These are phyloP conservation scores for Ibidorhyncha struthersii DNA, from an alignment of 2,113 vertebrate genomes.

Conservation along the genomic window DNA sequence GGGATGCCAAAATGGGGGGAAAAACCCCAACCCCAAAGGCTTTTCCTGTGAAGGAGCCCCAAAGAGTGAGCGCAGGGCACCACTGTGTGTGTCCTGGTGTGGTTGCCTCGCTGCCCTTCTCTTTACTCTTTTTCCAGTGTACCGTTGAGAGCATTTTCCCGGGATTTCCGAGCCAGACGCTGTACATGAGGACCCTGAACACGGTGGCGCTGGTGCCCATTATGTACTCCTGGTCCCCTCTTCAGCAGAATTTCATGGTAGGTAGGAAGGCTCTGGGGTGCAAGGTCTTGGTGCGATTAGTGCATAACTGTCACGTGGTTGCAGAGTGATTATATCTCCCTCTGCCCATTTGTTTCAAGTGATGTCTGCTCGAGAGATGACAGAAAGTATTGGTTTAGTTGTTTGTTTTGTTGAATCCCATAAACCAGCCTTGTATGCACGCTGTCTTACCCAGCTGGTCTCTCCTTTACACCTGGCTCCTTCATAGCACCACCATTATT, in stretches of 20 bases:
- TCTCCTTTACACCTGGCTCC: background rate
- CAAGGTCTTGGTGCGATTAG: background rate
- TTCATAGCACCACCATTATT: background rate
- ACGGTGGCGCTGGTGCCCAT: constrained; percentile 95
- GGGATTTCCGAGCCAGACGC: constrained; percentile 85
- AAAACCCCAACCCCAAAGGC: background rate
- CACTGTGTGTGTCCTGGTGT: background rate
- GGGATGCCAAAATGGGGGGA: background rate
- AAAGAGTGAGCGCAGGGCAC: background rate
- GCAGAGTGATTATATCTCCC: background rate
- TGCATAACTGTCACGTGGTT: accelerated
- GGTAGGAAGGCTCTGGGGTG: background rate
- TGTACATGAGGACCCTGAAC: constrained; percentile 90
- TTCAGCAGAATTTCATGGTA: constrained; percentile 99
- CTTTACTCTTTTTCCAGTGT: constrained; percentile 77
- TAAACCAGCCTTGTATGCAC: background rate
- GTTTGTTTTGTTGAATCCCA: background rate
- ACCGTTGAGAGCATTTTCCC: constrained; percentile 92
- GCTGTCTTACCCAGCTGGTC: background rate
- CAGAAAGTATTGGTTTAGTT: background rate
- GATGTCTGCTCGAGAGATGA: background rate
- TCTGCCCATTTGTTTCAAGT: background rate
- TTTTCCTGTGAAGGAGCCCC: background rate
- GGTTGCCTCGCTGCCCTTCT: background rate
- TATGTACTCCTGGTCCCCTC: constrained; percentile 98